phyloP scores from a whole-genome alignment of 2,113 vertebrate species.

The Thoracochromis brauschi region DNA sequence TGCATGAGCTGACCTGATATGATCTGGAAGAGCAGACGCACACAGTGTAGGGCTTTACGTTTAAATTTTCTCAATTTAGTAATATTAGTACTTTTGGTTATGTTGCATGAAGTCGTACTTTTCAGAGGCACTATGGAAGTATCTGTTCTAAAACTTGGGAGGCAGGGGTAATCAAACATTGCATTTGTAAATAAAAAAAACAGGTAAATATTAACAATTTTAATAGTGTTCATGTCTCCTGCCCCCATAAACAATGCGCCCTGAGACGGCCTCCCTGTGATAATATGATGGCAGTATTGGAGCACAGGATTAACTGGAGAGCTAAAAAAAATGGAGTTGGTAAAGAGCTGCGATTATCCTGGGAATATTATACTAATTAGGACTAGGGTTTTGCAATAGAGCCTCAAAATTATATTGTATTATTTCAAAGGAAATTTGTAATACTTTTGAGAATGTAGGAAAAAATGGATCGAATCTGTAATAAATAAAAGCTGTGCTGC shows the following conservation, averaged over 20 bases:
- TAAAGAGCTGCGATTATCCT: not conserved
- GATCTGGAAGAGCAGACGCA: not conserved
- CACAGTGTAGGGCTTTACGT: rapidly evolving
- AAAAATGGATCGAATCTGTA: not conserved
- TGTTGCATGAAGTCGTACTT: not conserved
- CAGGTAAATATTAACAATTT: not conserved
- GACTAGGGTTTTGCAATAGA: not conserved
- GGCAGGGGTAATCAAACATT: not conserved
- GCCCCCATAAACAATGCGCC: not conserved
- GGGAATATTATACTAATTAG: not conserved
- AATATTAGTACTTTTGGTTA: not conserved
- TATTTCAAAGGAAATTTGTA: not conserved
- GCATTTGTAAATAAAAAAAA: not conserved
- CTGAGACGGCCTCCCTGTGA: not conserved
- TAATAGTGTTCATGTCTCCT: not conserved
- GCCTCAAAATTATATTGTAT: not conserved
- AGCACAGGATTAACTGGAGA: not conserved
- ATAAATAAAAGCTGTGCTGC: not conserved
- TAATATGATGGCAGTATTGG: not conserved
- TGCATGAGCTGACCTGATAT: not conserved
- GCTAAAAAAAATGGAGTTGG: not conserved
- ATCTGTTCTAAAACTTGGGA: rapidly evolving
- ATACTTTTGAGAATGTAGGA: not conserved
- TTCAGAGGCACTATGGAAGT: not conserved
- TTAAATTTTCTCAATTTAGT: not conserved